Conservation (phyloP, 2,113 vertebrate genomes). For the Tor tambroides region DNA sequence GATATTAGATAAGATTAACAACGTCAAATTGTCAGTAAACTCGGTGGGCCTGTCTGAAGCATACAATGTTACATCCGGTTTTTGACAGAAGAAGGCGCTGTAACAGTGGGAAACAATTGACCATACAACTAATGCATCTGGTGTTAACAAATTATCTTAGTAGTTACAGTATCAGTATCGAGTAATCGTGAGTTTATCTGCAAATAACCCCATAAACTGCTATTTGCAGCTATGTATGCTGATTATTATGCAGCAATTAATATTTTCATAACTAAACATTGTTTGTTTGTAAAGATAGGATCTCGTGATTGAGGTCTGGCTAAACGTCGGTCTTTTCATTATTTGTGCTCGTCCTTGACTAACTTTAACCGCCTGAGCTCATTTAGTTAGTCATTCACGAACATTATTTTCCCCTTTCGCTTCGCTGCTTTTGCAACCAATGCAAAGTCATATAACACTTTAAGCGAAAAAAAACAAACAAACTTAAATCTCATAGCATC, state of each 20-base stretch:
- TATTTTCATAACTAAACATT: background rate
- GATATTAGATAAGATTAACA: background rate
- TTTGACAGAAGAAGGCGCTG: background rate
- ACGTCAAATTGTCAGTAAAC: background rate
- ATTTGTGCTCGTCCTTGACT: background rate
- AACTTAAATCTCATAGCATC: background rate
- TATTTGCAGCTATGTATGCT: background rate
- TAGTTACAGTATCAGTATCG: background rate
- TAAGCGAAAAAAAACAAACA: too few species aligned
- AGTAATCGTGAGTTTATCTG: background rate
- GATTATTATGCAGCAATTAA: background rate
- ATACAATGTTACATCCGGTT: background rate
- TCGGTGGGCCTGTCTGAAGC: background rate
- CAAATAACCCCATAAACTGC: background rate
- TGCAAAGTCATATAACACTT: background rate
- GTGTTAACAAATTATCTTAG: background rate
- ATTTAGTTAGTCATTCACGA: constrained; percentile 17
- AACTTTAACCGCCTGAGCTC: background rate
- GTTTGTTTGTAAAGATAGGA: background rate
- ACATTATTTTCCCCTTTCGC: background rate
- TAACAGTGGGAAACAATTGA: background rate
- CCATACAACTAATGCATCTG: background rate
- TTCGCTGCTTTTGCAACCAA: background rate
- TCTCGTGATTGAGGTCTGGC: background rate
- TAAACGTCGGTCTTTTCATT: background rate